These are phyloP conservation scores for Stratiomys singularior DNA, from an alignment of 2,888 invertebrate species.

Conservation along the genomic window DNA sequence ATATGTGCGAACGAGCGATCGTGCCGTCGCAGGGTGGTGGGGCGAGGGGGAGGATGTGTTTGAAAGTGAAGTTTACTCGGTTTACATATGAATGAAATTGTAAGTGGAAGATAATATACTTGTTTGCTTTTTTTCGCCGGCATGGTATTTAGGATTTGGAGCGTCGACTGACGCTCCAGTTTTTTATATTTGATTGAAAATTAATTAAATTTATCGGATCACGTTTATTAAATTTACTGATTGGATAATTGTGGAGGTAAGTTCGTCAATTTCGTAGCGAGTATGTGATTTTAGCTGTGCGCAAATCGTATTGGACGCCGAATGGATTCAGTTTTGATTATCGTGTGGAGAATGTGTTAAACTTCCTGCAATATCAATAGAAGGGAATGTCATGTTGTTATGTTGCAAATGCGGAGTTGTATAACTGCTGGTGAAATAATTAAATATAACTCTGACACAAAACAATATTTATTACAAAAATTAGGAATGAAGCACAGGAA, in stretches of 20 bases:
- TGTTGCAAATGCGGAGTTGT: too few species aligned
- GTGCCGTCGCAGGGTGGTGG: neutral
- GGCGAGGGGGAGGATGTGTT: too few species aligned
- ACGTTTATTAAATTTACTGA: neutral
- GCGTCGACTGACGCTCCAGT: neutral
- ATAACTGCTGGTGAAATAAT: too few species aligned
- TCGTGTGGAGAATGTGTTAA: too few species aligned
- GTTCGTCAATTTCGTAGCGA: neutral
- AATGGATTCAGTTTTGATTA: too few species aligned
- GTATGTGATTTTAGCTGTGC: neutral
- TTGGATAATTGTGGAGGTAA: neutral
- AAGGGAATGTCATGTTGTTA: too few species aligned
- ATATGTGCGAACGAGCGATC: neutral
- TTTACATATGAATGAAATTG: conserved; percentile 25
- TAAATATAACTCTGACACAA: too few species aligned
- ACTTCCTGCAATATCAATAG: too few species aligned
- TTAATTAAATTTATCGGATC: conserved; percentile 29
- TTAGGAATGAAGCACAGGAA: too few species aligned
- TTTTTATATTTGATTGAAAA: conserved; percentile 22
- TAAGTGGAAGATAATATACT: conserved; percentile 24
- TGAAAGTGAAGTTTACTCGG: conserved; percentile 22
- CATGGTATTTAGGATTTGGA: neutral
- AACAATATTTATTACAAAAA: too few species aligned
- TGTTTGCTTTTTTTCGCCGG: neutral
- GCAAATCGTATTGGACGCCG: neutral